Conservation (phyloP, 2,113 vertebrate species). For the Craseonycteris thonglongyai region DNA sequence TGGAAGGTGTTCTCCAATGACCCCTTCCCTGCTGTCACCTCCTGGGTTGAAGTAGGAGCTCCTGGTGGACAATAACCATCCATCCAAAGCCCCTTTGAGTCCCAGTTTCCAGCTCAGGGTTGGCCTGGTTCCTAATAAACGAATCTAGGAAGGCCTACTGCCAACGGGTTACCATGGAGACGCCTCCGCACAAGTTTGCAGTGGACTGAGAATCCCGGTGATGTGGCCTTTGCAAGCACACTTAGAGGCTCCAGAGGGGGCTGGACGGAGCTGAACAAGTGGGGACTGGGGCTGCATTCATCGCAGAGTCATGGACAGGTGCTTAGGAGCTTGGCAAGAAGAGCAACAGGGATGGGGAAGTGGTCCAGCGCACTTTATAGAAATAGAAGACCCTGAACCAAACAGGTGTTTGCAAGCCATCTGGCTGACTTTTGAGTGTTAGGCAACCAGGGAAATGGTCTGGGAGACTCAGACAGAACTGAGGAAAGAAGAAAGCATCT, state of each 20-base stretch:
- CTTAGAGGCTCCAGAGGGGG: neutral
- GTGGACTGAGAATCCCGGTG: rapidly evolving
- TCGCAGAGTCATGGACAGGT: neutral
- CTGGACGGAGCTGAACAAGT: no score
- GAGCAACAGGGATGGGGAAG: neutral
- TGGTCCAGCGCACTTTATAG: neutral
- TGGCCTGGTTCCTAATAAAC: neutral
- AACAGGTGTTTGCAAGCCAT: neutral
- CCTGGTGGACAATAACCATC: neutral
- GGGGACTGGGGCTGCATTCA: no score
- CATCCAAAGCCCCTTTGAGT: neutral
- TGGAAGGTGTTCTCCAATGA: neutral
- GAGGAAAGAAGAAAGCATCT: no score
- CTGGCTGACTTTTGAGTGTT: neutral
- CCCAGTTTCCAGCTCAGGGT: neutral
- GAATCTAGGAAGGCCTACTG: neutral
- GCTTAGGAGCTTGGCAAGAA: neutral
- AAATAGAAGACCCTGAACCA: neutral
- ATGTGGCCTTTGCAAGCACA: neutral
- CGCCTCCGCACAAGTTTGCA: neutral
- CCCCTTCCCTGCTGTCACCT: neutral
- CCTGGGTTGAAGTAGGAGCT: no score
- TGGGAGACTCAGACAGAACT: neutral
- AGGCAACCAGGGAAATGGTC: neutral
- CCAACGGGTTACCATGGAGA: no score